Percentiles rank a stretch among this genome's conserved stretches.
Evolutionary conservation across 92 coral and sea anemone genomes (phyloP).

Genomic region (Actinernus sp.): DNA sequence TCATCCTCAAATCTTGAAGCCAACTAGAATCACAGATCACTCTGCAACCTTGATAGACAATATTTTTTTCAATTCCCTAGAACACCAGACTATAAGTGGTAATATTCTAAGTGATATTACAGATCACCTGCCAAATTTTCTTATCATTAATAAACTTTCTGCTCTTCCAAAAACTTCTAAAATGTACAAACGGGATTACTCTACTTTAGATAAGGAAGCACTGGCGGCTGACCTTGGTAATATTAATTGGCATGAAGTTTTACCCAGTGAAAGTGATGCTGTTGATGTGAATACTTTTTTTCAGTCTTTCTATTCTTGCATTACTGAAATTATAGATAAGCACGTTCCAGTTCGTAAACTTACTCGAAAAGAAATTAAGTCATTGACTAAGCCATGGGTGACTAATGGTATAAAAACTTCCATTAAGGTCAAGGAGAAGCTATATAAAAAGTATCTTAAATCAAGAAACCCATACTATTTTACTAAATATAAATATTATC

Average conservation of each 20-base stretch:
- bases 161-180: slow-evolving; percentile 28
- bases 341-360: slow-evolving; percentile 16
- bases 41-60: slow-evolving; percentile 55
- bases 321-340: not conserved
- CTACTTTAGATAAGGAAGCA: not conserved
- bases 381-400: slow-evolving; percentile 33
- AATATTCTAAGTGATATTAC: slow-evolving; percentile 60
- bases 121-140: slow-evolving; percentile 68
- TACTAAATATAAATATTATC: slow-evolving; percentile 27
- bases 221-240: not conserved
- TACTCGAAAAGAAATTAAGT: slow-evolving; percentile 13
- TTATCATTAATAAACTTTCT: slow-evolving; percentile 36
- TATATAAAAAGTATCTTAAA: slow-evolving; percentile 25
- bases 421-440: slow-evolving; percentile 36
- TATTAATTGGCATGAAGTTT: slow-evolving; percentile 1
- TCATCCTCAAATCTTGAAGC: slow-evolving; percentile 61
- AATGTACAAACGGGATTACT: not conserved
- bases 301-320: slow-evolving; percentile 8
- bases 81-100: slow-evolving; percentile 66
- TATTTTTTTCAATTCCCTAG: slow-evolving; percentile 55
- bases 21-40: slow-evolving; percentile 62
- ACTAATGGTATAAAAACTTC: slow-evolving; percentile 33
- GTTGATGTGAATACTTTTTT: slow-evolving; percentile 4
- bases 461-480: slow-evolving; percentile 41
- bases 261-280: not conserved